Evolutionary conservation across 2,113 vertebrate genomes (phyloP), one percentile per base, ranked within the genome.

Genomic region (Notarius quadriscutis): DNA sequence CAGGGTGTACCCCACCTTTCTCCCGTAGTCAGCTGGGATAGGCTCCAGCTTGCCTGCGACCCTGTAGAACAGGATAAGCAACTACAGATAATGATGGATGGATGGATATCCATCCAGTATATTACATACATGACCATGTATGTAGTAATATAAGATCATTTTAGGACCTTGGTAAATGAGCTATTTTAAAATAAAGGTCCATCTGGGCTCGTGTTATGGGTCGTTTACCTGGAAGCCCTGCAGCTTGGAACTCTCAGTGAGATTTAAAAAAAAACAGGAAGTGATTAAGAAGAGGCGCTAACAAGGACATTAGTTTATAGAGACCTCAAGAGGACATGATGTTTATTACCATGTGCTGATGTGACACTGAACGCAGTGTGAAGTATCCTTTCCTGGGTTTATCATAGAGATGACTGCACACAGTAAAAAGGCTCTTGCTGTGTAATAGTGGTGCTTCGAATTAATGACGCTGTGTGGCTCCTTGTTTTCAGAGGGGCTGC

Each of bases 381-480:
- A 34, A 41, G 55, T 81, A 55, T 81, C 7, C 18, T 79, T 27
- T 14, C 7, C 51, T 11, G n/a, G 1, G 53, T 55, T 27, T 30
- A 60, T 81, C 12, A 30, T 60, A 30, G 18, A 60, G 30, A 60
- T 12, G 27, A 81, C 9, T 22, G 57, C 58, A 48, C n/a, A 30
- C 57, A 41, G 30, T 81, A 81, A 62, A 81, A 62, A 12, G 30
- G 20, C 57, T 62, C 57, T 81, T 25, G 58, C 79, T 81, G 79
- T 25, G 79, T 62, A 20, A 81, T 48, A 62, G 58, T 25, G 57
- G 30, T 81, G 57, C 79, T 81, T 81, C 62, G 57, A 14, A 6
- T 81, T 62, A 81, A 81, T 81, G 79, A 48, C 57, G 48, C 79
- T 14, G 11, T 81, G 34, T 81, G 79, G 14, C 79, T 62, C 18